These are phyloP conservation scores for Bostrychus sinensis DNA, from an alignment of 2,113 vertebrate genomes.

Conservation along the genomic window DNA sequence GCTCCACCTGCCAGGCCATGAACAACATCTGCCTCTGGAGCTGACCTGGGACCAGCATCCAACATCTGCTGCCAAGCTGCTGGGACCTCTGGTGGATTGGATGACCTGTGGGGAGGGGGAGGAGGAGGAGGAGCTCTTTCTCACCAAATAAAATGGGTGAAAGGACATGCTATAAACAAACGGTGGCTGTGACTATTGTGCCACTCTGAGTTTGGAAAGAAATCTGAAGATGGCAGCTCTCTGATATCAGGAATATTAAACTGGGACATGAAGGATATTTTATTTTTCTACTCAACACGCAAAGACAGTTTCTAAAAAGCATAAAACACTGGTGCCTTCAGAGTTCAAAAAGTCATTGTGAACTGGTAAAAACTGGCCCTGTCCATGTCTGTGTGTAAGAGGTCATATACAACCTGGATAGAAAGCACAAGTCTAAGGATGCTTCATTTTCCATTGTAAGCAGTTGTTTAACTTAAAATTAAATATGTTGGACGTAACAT, in stretches of 20 bases:
- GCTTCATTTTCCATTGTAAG: constrained; percentile 32
- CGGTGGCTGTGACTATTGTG: constrained; percentile 25
- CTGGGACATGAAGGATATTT: constrained; percentile 34
- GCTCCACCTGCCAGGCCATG: constrained; percentile 92
- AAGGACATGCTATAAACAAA: constrained; percentile 1
- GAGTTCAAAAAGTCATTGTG: constrained; percentile 31
- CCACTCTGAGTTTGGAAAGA: not conserved
- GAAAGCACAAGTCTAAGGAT: constrained; percentile 16
- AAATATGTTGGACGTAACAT: constrained; percentile 39
- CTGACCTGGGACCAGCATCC: constrained; percentile 76
- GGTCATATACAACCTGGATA: not conserved
- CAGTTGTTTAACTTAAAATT: constrained; percentile 26
- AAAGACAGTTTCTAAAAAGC: constrained; percentile 23
- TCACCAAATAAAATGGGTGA: constrained; percentile 1
- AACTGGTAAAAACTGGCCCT: constrained; percentile 1
- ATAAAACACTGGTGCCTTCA: constrained; percentile 58
- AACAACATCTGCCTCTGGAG: constrained; percentile 96
- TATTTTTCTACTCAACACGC: constrained; percentile 64
- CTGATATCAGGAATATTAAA: constrained; percentile 49
- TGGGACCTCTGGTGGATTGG: not conserved
- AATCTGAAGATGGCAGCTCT: constrained; percentile 17
- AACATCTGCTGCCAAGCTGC: constrained; percentile 25
- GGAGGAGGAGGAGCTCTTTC: constrained; percentile 1
- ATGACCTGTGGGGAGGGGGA: not conserved
- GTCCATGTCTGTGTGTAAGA: constrained; percentile 7